phyloP scores from a whole-genome alignment of 2,888 invertebrate genomes.

The Rhagonycha lutea region DNA sequence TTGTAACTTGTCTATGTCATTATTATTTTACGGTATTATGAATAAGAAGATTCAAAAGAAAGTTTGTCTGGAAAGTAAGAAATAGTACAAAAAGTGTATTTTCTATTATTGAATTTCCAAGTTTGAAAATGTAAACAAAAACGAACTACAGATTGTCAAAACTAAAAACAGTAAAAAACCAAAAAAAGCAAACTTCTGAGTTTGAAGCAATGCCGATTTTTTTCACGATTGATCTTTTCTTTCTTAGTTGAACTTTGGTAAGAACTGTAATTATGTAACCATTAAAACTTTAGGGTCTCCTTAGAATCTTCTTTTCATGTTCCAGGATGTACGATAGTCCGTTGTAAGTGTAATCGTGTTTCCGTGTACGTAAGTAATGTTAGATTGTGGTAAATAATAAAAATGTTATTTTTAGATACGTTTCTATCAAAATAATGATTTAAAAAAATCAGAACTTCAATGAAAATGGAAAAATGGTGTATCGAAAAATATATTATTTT shows the following conservation, averaged over 20 bases:
- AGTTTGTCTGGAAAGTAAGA: neutral
- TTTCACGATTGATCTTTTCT: neutral
- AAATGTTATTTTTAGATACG: neutral
- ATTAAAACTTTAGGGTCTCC: constrained; percentile 8
- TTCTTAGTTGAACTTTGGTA: constrained; percentile 2
- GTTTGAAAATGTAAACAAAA: constrained; percentile 1
- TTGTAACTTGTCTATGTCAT: neutral
- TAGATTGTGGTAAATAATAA: neutral
- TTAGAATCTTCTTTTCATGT: neutral
- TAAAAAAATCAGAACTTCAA: too few species aligned
- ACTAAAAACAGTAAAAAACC: neutral
- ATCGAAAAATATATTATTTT: too few species aligned
- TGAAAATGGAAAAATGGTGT: too few species aligned
- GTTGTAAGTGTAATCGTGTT: neutral
- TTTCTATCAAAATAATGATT: neutral
- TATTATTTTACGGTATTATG: neutral
- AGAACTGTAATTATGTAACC: constrained; percentile 2
- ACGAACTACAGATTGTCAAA: neutral
- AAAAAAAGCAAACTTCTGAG: neutral
- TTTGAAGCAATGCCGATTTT: neutral
- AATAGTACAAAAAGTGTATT: neutral
- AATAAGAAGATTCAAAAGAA: neutral
- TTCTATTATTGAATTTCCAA: neutral
- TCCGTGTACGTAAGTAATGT: neutral
- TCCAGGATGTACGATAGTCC: neutral